Evolutionary conservation across 2,113 vertebrate genomes (phyloP).

Genomic region (Leptocoma aspasia): DNA sequence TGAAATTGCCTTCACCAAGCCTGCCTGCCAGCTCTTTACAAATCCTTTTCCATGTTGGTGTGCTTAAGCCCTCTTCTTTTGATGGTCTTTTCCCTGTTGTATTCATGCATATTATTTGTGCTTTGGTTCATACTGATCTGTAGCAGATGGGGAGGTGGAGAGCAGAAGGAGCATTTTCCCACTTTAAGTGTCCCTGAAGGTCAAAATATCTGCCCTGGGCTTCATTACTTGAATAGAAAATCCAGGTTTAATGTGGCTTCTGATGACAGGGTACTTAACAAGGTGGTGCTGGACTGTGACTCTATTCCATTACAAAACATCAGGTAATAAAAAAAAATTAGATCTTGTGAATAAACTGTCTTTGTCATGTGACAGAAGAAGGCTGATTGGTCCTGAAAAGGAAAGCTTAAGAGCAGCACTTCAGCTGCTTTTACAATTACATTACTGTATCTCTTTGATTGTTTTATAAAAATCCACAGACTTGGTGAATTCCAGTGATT

Average conservation of each 20-base stretch:
- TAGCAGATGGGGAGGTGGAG: conserved; percentile 40
- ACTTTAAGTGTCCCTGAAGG: neutral
- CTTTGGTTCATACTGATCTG: conserved; percentile 35
- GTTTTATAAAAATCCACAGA: conserved; percentile 30
- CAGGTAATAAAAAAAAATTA: neutral
- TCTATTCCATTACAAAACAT: neutral
- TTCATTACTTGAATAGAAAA: neutral
- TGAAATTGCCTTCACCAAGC: conserved; percentile 27
- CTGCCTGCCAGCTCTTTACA: conserved; percentile 41
- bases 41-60: conserved; percentile 57
- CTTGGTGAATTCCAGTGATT: conserved; percentile 31
- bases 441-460: conserved; percentile 11
- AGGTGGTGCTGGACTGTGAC: neutral
- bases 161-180: conserved; percentile 28
- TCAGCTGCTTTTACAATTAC: neutral
- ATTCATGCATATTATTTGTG: conserved; percentile 39
- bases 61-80: conserved; percentile 47
- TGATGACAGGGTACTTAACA: neutral
- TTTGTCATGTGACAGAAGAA: neutral
- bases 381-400: conserved; percentile 2
- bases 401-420: neutral
- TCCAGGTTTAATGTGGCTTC: neutral
- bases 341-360: neutral
- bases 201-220: conserved; percentile 7
- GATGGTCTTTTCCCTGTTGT: conserved; percentile 52